These are phyloP conservation scores for Sitophilus oryzae DNA, from an alignment of 1,140 invertebrate genomes.

Conservation along the genomic window DNA sequence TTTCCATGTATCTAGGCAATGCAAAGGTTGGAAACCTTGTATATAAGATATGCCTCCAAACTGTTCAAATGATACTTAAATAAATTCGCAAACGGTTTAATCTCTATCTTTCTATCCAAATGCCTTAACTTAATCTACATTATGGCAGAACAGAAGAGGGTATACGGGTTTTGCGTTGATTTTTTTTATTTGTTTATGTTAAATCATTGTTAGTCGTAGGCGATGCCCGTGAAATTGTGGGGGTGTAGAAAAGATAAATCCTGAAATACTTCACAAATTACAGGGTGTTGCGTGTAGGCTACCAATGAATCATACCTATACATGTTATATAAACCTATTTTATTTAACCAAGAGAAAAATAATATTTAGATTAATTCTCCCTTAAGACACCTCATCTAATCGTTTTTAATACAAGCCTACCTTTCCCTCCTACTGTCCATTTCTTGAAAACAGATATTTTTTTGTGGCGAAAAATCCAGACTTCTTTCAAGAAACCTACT, in stretches of 20 bases:
- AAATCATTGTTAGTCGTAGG: slow-evolving; percentile 5
- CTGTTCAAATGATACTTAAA: not conserved
- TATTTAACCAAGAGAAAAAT: too few species aligned
- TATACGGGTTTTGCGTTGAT: not conserved
- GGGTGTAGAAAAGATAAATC: slow-evolving; percentile 7
- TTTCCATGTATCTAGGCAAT: too few species aligned
- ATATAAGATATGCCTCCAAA: too few species aligned
- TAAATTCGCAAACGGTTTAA: slow-evolving; percentile 3
- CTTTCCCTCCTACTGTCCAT: too few species aligned
- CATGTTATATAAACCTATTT: slow-evolving; percentile 4
- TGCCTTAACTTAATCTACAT: slow-evolving; percentile 9
- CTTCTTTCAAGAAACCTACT: too few species aligned
- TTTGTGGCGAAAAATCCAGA: too few species aligned
- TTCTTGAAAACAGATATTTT: too few species aligned
- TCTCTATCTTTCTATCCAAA: slow-evolving; percentile 2
- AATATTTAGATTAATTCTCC: too few species aligned
- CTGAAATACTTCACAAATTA: slow-evolving; percentile 4
- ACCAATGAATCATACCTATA: slow-evolving; percentile 1
- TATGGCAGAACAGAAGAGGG: slow-evolving; percentile 9
- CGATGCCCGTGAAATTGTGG: slow-evolving; percentile 2
- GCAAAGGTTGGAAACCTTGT: too few species aligned
- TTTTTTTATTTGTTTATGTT: slow-evolving; percentile 4
- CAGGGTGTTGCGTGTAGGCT: slow-evolving; percentile 7
- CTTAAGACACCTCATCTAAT: too few species aligned
- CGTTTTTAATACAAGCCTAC: too few species aligned